Evolutionary conservation across 2,888 invertebrate genomes (phyloP).

Genomic region (Malthinus flaveolus): DNA sequence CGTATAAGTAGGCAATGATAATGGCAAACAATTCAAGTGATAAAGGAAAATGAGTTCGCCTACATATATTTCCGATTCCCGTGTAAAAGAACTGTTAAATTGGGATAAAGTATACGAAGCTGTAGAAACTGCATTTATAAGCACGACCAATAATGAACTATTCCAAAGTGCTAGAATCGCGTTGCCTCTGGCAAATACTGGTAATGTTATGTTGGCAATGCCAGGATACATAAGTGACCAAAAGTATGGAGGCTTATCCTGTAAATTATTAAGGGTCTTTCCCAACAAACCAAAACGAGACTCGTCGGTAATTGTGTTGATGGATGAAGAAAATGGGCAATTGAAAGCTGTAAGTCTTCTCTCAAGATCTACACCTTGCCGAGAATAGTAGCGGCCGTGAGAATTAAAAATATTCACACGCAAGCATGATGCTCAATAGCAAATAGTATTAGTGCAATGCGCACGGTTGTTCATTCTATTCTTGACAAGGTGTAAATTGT

Average conservation of each 20-base stretch:
- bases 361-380: background rate
- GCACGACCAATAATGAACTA: conserved; percentile 41
- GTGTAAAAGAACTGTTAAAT: conserved; percentile 47
- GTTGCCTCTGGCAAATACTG: conserved; percentile 36
- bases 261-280: conserved; percentile 57
- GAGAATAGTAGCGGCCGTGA: too few relatives aligned
- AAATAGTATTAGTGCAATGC: too few relatives aligned
- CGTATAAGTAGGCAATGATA: too few relatives aligned
- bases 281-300: conserved; percentile 44
- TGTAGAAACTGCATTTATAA: conserved; percentile 51
- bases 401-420: too few relatives aligned
- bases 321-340: conserved; percentile 53
- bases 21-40: too few relatives aligned
- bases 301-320: conserved; percentile 48
- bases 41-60: conserved; percentile 11
- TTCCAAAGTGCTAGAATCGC: conserved; percentile 48
- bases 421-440: too few relatives aligned
- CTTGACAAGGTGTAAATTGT: too few relatives aligned
- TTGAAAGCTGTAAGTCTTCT: conserved; percentile 50
- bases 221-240: conserved; percentile 54
- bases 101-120: conserved; percentile 52
- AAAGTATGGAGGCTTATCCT: conserved; percentile 47
- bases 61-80: conserved; percentile 39
- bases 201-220: conserved; percentile 51
- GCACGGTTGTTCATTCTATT: too few relatives aligned